A percentile compares a stretch with the other conserved stretches of the same genome.
Conservation (phyloP, 2,797 vertebrate genomes). For the Artibeus lituratus region DNA sequence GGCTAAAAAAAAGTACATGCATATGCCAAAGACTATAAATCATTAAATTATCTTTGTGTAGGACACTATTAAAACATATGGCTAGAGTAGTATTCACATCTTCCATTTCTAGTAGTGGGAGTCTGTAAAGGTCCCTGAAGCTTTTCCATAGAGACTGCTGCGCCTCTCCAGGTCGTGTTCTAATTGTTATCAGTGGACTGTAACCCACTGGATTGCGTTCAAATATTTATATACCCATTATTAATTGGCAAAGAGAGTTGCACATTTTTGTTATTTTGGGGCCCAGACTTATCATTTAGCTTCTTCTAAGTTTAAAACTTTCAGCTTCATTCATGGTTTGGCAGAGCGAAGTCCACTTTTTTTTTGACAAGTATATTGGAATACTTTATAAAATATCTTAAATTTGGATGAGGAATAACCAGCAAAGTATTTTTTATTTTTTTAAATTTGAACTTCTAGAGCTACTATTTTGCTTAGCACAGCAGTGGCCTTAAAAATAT, state of each 20-base stretch:
- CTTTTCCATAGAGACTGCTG: not conserved
- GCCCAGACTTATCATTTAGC: not conserved
- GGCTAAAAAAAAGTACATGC: not conserved
- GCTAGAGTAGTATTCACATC: not conserved
- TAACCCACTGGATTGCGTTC: not conserved
- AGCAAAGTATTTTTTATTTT: not conserved
- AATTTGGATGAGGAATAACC: not conserved
- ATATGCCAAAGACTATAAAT: not conserved
- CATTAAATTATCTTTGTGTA: not conserved
- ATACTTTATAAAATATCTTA: not conserved
- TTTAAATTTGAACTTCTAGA: conserved; percentile 24
- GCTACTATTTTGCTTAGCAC: not conserved
- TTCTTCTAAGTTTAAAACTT: not conserved
- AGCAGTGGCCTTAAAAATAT: not conserved
- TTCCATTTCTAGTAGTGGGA: not conserved
- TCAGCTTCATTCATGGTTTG: not conserved
- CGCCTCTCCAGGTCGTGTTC: not conserved
- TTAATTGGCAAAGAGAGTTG: not conserved
- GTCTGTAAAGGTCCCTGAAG: not conserved
- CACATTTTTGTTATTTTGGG: not conserved
- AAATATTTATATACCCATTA: not conserved
- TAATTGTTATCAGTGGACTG: not conserved
- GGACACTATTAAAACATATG: not conserved
- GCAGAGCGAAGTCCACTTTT: not conserved
- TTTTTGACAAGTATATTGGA: not conserved